phyloP scores from a whole-genome alignment of 2,113 vertebrate genomes.

The Mobula birostris region DNA sequence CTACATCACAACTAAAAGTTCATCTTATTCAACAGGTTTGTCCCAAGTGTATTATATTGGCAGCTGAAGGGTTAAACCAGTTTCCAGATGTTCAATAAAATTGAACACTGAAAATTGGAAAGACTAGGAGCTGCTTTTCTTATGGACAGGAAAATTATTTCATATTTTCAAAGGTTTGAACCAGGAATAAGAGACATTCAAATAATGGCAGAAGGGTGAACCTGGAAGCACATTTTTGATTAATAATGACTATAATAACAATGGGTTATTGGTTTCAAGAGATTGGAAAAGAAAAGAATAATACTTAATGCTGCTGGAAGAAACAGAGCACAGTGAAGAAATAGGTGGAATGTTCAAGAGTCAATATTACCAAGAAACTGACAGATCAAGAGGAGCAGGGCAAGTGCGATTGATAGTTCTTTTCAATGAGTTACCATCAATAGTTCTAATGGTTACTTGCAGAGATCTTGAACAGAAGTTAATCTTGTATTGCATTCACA shows the following conservation, averaged over 20 bases:
- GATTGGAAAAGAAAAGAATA: neutral
- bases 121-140: neutral
- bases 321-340: neutral
- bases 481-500: neutral
- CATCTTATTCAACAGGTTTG: neutral
- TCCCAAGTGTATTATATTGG: neutral
- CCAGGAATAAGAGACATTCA: neutral
- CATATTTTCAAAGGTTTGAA: neutral
- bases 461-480: neutral
- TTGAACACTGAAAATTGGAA: neutral
- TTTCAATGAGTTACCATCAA: neutral
- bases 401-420: neutral
- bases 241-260: neutral
- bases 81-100: neutral
- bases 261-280: neutral
- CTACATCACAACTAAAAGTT: neutral
- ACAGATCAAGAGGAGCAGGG: neutral
- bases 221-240: neutral
- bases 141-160: neutral
- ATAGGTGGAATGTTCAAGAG: neutral
- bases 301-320: neutral
- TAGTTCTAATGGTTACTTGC: neutral
- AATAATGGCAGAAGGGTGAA: neutral
- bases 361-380: neutral
- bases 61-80: neutral